Evolutionary conservation across 1,140 invertebrate genomes (phyloP), one percentile per base, ranked within the genome.

Genomic region (Diachasmimorpha longicaudata): DNA sequence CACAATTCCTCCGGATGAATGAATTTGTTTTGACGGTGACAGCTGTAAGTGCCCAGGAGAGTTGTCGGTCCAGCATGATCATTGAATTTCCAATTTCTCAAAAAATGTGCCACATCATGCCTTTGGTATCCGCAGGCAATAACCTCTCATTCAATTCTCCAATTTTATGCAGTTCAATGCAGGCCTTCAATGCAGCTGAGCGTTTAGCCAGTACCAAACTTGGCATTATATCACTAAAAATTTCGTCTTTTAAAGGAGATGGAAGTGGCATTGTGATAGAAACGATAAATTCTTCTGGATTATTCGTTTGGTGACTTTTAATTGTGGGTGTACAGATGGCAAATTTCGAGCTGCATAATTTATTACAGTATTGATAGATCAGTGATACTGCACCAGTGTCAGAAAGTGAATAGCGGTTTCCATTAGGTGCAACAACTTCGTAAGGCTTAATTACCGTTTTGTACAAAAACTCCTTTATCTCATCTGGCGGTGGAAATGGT

Each of bases 71-170:
- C 78, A 66, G 77, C 77, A 0, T 84, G 80, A 4, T 85, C 73
- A 19, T 91, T 87, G 21, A 87, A 78, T 5, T 87, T 84, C 91
- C 91, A 93, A 80, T 92, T 85, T 16, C 85, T 85, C 69, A 91
- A 91, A 11, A 92, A 82, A 76, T 88, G 78, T 5, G 86, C 76
- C 4, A 83, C 39, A 72, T 89, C 81, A 84, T 36, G 68, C 72
- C 72, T 19, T 63, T 77, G 11, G 66, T 79, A 92, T 93, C 21
- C 92, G 92, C 76, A 4, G 96, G 96, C 52, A 95, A 84, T 44
- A 99, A 88, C 82, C 93, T 83, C 81, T 98, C 90, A 87, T 93
- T 91, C 0, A 99, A 86, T 90, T 98, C 97, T 0, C 93, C 93
- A 14, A 88, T 79, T 68, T 91, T 37, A 83, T 97, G 93, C 78